Conservation (phyloP, 2,888 invertebrate genomes). For the Tetranychus piercei region DNA sequence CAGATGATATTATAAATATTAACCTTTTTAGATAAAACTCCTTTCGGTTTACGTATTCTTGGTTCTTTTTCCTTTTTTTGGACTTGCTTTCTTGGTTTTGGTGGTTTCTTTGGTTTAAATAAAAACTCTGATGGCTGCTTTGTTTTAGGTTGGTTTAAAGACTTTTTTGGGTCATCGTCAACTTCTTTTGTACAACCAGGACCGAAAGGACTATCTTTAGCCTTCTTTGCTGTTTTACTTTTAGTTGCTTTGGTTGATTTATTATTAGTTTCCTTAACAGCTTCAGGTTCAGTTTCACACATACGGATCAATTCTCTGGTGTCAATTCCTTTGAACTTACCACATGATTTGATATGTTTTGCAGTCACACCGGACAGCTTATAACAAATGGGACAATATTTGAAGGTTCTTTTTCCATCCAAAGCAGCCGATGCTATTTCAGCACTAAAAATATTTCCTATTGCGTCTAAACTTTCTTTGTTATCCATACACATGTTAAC, state of each 20-base stretch:
- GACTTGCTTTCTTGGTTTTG: neutral
- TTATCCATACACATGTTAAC: constrained; percentile 7
- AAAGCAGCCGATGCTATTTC: neutral
- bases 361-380: neutral
- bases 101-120: neutral
- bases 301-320: neutral
- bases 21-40: neutral
- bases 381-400: neutral
- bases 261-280: neutral
- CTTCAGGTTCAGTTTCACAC: neutral
- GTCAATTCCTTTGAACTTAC: neutral
- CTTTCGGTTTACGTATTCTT: neutral
- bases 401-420: neutral
- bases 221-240: neutral
- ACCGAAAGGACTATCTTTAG: neutral
- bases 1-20: neutral
- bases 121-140: neutral
- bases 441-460: neutral
- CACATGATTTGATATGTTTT: neutral
- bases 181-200: neutral
- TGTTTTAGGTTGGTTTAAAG: neutral
- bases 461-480: neutral
- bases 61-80: neutral
- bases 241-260: neutral
- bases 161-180: neutral